Conservation (phyloP, 2,797 vertebrate species). For the Pipistrellus kuhlii region DNA sequence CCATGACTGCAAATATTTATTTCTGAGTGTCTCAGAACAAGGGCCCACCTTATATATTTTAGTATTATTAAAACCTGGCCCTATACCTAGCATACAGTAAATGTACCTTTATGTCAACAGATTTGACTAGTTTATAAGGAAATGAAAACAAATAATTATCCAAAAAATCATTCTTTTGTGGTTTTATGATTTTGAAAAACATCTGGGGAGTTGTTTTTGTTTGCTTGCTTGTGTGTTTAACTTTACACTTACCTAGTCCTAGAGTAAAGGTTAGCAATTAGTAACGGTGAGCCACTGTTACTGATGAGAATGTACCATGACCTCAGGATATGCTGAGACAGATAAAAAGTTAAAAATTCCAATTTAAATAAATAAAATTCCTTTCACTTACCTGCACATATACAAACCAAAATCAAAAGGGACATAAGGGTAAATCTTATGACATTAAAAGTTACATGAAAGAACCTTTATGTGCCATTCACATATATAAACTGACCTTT, state of each 20-base stretch:
- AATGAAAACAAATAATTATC: conserved; percentile 45
- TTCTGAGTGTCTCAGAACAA: background rate
- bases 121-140: conserved; percentile 34
- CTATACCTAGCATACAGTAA: background rate
- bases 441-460: conserved; percentile 25
- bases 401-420: conserved; percentile 5
- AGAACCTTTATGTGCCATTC: background rate
- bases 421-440: background rate
- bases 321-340: background rate
- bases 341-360: background rate
- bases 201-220: background rate
- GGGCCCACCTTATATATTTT: background rate
- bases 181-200: conserved; percentile 42
- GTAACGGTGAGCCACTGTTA: background rate
- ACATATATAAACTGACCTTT: conserved; percentile 90
- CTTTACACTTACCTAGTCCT: background rate
- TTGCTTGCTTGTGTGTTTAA: background rate
- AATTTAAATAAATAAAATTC: background rate
- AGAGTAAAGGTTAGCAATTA: background rate
- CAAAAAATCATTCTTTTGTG: background rate
- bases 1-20: background rate
- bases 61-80: conserved; percentile 39
- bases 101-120: background rate
- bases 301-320: background rate
- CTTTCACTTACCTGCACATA: background rate